Percentiles rank a stretch among this genome's conserved stretches.
Evolutionary conservation across 2,888 invertebrate species (phyloP).

Genomic region (Panopea generosa): DNA sequence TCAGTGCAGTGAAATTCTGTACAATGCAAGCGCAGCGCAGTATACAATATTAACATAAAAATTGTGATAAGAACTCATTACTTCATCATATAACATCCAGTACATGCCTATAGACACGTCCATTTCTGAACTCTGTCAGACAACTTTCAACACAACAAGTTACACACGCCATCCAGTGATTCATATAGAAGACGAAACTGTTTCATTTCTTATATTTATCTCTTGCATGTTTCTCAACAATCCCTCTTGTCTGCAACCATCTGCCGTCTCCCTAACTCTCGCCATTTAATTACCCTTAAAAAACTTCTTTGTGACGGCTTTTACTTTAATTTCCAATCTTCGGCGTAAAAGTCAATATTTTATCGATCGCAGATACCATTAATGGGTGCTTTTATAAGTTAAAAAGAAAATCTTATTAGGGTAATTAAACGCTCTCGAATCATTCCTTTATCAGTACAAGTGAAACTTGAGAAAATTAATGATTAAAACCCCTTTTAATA

Average conservation of each 20-base stretch:
- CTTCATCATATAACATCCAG: no score
- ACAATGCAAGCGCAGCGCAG: no score
- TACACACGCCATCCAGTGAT: no score
- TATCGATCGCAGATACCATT: slow-evolving; percentile 45
- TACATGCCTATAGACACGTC: no score
- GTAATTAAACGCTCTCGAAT: slow-evolving; percentile 54
- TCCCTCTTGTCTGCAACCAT: slow-evolving; percentile 25
- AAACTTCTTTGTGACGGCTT: slow-evolving; percentile 48
- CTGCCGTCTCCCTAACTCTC: slow-evolving; percentile 16
- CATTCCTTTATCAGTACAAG: slow-evolving; percentile 28
- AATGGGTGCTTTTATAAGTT: slow-evolving; percentile 36
- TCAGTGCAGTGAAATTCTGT: no score
- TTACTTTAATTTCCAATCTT: slow-evolving; percentile 48
- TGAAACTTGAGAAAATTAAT: slow-evolving; percentile 48
- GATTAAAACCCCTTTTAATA: slow-evolving; percentile 36
- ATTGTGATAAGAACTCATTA: no score
- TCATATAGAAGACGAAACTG: no score
- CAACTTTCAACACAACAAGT: no score
- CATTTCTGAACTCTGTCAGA: no score
- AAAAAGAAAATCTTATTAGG: slow-evolving; percentile 39
- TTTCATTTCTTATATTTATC: slow-evolving; percentile 34
- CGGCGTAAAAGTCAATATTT: slow-evolving; percentile 50
- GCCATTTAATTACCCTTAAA: slow-evolving; percentile 46
- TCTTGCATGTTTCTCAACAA: slow-evolving; percentile 32
- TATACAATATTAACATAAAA: no score